Percentiles rank a stretch among this genome's conserved stretches.
These are phyloP conservation scores for Pterocles orientalis DNA, from an alignment of 2,113 vertebrate species.

Conservation along the genomic window DNA sequence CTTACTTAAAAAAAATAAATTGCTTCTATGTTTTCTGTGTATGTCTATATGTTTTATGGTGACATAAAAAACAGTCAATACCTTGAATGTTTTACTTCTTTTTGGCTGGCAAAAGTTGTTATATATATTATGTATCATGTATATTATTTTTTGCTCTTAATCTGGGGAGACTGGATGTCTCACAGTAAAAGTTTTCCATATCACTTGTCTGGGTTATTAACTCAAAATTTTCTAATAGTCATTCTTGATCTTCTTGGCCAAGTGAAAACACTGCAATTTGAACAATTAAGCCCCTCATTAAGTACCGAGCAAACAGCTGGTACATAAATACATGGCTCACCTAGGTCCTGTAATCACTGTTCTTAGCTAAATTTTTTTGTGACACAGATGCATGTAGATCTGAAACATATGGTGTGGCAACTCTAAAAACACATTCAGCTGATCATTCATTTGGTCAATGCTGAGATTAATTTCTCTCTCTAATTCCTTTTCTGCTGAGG, in stretches of 20 bases:
- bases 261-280: neutral
- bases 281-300: neutral
- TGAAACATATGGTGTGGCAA: neutral
- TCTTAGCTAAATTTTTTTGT: neutral
- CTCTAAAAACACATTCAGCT: neutral
- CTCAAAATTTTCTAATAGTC: neutral
- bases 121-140: neutral
- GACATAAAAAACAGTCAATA: neutral
- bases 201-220: neutral
- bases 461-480: conserved; percentile 1
- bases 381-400: neutral
- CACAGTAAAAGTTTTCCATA: neutral
- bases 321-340: neutral
- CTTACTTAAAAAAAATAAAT: neutral
- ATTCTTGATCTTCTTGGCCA: neutral
- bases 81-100: neutral
- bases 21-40: neutral
- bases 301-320: neutral
- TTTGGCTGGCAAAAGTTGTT: neutral
- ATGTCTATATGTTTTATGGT: neutral
- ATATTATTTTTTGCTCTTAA: neutral
- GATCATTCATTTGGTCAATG: neutral
- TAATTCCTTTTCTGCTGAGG: conserved; percentile 26
- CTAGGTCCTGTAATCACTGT: neutral
- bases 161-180: neutral